Conservation (phyloP, 2,113 vertebrate species). For the Neodon shergylaensis region DNA sequence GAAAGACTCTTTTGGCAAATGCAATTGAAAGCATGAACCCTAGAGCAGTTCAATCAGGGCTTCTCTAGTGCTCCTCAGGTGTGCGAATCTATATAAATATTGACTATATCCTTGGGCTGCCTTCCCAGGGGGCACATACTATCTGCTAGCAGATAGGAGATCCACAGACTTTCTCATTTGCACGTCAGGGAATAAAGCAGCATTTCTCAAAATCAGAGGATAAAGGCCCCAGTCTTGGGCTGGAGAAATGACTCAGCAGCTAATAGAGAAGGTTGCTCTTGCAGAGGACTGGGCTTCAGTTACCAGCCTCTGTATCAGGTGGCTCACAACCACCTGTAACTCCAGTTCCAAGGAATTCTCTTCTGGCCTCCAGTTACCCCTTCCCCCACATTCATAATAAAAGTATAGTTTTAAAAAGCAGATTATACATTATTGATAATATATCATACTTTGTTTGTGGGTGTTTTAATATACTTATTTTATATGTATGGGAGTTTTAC, state of each 20-base stretch:
- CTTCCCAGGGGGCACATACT: background rate
- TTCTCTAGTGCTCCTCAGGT: too few species aligned
- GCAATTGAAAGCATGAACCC: background rate
- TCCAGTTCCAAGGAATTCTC: background rate
- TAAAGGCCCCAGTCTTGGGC: background rate
- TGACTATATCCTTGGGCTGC: background rate
- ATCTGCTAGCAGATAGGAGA: slow-evolving; percentile 39
- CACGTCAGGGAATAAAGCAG: background rate
- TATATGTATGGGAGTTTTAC: background rate
- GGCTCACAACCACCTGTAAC: background rate
- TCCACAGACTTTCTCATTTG: background rate
- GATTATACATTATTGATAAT: background rate
- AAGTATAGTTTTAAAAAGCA: background rate
- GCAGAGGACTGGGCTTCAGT: background rate
- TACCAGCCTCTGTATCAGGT: too few species aligned
- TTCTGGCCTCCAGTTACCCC: background rate
- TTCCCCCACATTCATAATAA: background rate
- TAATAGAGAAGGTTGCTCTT: background rate
- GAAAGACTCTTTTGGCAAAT: background rate
- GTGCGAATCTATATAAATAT: background rate
- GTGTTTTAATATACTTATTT: background rate
- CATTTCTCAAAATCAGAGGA: slow-evolving; percentile 52
- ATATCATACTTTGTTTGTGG: background rate
- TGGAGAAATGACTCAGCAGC: background rate
- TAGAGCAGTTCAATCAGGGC: background rate